Percentiles rank a stretch among this genome's conserved stretches.
Evolutionary conservation across 1,140 invertebrate species (phyloP).

Genomic region (Drosophila kikkawai): DNA sequence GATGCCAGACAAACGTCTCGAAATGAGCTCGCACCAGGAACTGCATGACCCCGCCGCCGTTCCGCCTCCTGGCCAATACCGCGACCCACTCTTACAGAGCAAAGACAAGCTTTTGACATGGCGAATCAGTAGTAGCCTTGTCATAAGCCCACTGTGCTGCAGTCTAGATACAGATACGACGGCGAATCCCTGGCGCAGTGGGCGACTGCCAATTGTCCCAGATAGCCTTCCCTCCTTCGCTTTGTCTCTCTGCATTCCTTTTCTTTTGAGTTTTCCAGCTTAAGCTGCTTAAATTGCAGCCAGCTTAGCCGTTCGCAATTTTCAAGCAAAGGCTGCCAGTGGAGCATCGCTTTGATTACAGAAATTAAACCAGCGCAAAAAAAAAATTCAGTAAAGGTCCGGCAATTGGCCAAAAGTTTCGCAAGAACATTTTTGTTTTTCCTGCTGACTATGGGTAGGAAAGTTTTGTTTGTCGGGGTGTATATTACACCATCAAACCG

Average conservation of each 20-base stretch:
- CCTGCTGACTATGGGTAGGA: constrained; percentile 22
- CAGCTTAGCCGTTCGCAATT: constrained; percentile 21
- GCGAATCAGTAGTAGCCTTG: constrained; percentile 45
- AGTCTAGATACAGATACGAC: constrained; percentile 40
- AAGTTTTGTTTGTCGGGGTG: constrained; percentile 68
- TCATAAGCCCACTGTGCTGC: constrained; percentile 48
- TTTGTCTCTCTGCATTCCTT: constrained; percentile 10
- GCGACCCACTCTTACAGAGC: constrained; percentile 5
- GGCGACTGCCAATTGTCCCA: constrained; percentile 31
- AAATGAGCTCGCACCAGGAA: constrained; percentile 64
- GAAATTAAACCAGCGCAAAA: constrained; percentile 25
- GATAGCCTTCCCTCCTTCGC: background rate
- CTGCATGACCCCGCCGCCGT: background rate
- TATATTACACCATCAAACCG: constrained; percentile 74
- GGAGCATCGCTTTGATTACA: constrained; percentile 38
- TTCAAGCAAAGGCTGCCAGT: constrained; percentile 11
- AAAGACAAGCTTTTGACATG: constrained; percentile 29
- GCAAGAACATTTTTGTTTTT: constrained; percentile 19
- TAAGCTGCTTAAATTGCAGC: constrained; percentile 48
- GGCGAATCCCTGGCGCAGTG: constrained; percentile 44
- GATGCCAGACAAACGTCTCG: constrained; percentile 75
- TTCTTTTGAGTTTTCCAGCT: background rate
- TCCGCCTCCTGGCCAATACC: background rate
- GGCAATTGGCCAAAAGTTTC: constrained; percentile 62
- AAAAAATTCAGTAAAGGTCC: constrained; percentile 11